phyloP scores from a whole-genome alignment of 2,797 vertebrate species.

The Rhynchonycteris naso region DNA sequence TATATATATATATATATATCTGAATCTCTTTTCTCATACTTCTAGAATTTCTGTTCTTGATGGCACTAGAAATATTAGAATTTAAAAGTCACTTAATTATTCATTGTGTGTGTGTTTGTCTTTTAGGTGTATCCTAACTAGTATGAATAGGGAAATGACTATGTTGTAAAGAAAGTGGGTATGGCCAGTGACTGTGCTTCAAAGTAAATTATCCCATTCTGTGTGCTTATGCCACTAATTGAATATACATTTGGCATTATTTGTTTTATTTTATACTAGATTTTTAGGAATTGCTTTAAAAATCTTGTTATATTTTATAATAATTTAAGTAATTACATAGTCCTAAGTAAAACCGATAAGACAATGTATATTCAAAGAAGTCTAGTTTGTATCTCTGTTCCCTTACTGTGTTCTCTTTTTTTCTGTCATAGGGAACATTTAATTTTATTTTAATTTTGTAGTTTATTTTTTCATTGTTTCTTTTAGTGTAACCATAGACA shows the following conservation, averaged over 20 bases:
- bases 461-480: background rate
- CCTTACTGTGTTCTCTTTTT: background rate
- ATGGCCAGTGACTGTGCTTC: background rate
- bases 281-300: background rate
- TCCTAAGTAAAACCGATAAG: background rate
- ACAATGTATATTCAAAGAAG: background rate
- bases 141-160: background rate
- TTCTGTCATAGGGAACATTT: background rate
- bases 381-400: background rate
- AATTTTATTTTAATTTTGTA: background rate
- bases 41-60: background rate
- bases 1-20: background rate
- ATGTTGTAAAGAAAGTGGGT: background rate
- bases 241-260: background rate
- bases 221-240: background rate
- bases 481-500: background rate
- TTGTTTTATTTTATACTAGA: background rate
- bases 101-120: background rate
- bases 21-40: background rate
- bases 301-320: constrained; percentile 3
- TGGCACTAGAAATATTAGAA: background rate
- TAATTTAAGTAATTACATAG: background rate
- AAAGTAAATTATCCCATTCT: background rate
- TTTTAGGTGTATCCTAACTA: background rate
- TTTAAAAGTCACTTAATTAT: background rate